phyloP scores from a whole-genome alignment of 2,888 invertebrate species.

The Callinectes sapidus region DNA sequence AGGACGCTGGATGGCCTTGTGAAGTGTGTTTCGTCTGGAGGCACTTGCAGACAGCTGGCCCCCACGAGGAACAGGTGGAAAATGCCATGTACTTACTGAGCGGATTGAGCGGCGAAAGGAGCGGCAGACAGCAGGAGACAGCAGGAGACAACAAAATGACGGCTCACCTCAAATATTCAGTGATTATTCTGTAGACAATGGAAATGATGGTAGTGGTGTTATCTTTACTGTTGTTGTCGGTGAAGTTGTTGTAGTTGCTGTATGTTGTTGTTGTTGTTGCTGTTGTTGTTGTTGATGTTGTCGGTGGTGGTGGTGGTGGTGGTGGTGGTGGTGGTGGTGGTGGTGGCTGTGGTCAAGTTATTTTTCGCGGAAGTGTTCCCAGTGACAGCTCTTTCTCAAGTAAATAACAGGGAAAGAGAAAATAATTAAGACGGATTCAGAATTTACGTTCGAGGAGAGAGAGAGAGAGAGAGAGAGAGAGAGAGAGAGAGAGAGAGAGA shows the following conservation, averaged over 20 bases:
- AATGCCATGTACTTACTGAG: not conserved
- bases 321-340: slow-evolving; percentile 27
- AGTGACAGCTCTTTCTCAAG: slow-evolving; percentile 5
- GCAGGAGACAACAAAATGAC: not conserved
- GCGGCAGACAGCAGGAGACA: not conserved
- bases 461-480: slow-evolving; percentile 37
- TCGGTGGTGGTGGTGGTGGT: too few species aligned
- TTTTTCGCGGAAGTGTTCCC: not conserved
- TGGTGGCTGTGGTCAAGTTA: not conserved
- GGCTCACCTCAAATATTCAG: not conserved
- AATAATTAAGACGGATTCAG: not conserved
- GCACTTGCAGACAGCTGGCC: not conserved
- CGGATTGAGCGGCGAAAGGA: not conserved
- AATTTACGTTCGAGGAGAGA: not conserved
- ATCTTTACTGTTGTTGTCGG: not conserved
- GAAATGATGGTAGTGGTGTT: not conserved
- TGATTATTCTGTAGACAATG: not conserved
- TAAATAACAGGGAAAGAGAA: not conserved
- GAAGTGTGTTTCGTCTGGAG: not conserved
- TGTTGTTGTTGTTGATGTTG: too few species aligned
- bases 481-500: slow-evolving; percentile 36
- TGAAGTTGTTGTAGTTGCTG: not conserved
- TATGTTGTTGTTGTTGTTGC: too few species aligned
- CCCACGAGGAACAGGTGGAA: not conserved
- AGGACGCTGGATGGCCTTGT: not conserved